Evolutionary conservation across 2,113 vertebrate species (phyloP), one percentile per base, ranked within the genome.

Genomic region (Barnardius zonarius): DNA sequence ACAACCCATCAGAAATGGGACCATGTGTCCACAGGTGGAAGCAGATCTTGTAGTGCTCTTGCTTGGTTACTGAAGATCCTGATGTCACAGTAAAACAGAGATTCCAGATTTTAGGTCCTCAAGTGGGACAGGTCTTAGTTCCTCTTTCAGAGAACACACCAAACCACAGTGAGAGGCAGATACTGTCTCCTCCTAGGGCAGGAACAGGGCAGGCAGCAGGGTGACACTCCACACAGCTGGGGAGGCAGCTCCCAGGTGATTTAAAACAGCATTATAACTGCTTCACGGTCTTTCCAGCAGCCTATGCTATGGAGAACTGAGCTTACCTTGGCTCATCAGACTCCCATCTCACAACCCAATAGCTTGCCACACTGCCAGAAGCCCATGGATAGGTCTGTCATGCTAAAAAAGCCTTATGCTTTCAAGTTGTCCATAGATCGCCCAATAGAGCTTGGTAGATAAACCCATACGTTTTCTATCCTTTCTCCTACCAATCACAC

Each of bases 11-110:
- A 43, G 63, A 59, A 75, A 10, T 0, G 0, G 11, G 10, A 6
- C 25, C 0, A 0, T 4, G 35, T 7, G 25, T 6, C 13, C 37
- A 1, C 2, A 3, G 31, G 24, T 6, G 46, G 27, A 4, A 64
- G 43, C 31, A 59, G 69, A 27, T 63, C 4, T 54, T 10, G 5
- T 81, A 83, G 83, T 86, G 81, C 77, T 46, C 55, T 30, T 5
- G 0, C 57, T 35, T 55, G 74, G 27, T 57, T 31, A 1, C 74
- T 39, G 74, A 41, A 41, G 13, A 24, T 54, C 6, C 5, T 12
- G 0, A 8, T 17, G 11, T 22, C 41, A 8, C 1, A 1, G 61
- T 2, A 28, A 31, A 83, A 51, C 11, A 8, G 10, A 52, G 0
- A 17, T 9, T 69, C 46, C 28, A 10, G 5, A 18, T 70, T 63